Evolutionary conservation across 2,113 vertebrate species (phyloP).

Genomic region (Diglossa brunneiventris): DNA sequence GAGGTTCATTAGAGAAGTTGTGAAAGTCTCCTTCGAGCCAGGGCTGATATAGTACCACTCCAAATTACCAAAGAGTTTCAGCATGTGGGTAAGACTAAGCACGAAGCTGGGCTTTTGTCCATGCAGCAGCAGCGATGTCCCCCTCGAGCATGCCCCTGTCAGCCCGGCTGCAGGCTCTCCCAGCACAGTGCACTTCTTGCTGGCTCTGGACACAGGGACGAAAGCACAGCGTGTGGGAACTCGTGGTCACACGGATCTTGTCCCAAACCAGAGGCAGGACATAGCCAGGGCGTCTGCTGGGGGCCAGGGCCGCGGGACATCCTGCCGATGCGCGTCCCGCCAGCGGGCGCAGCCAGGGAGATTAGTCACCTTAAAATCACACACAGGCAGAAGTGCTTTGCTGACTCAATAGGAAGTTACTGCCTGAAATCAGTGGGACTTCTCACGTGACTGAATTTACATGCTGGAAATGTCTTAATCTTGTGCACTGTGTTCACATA

Average conservation of each 20-base stretch:
- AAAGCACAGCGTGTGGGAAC: background rate
- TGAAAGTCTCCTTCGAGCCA: background rate
- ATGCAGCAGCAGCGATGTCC: background rate
- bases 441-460: background rate
- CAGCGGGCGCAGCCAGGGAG: background rate
- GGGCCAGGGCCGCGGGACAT: background rate
- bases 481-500: background rate
- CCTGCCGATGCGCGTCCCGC: background rate
- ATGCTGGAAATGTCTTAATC: background rate
- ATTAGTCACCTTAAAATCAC: constrained; percentile 13
- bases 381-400: background rate
- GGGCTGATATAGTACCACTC: background rate
- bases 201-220: rapidly evolving
- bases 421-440: constrained; percentile 11
- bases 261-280: background rate
- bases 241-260: rapidly evolving
- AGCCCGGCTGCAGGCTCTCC: rapidly evolving
- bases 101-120: background rate
- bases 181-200: background rate
- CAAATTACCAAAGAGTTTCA: background rate
- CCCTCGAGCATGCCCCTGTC: background rate
- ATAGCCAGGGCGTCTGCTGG: background rate
- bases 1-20: constrained; percentile 35
- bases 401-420: constrained; percentile 46
- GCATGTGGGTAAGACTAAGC: background rate